phyloP scores from a whole-genome alignment of 2,888 invertebrate species.

The Rhagonycha fulva region DNA sequence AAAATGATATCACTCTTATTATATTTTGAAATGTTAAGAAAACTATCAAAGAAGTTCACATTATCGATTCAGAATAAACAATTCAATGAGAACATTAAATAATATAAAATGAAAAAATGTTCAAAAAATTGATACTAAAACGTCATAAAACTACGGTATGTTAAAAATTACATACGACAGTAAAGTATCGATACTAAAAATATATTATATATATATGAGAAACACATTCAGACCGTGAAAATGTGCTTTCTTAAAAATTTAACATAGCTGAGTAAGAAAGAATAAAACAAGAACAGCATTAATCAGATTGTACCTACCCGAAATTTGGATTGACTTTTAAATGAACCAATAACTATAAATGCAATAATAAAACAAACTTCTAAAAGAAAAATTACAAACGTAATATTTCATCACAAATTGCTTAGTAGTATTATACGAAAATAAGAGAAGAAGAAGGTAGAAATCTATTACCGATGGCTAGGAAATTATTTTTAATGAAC shows the following conservation, averaged over 20 bases:
- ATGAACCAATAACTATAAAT: neutral
- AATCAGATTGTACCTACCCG: too few species aligned
- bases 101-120: neutral
- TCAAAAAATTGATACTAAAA: neutral
- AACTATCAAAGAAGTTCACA: too few species aligned
- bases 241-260: neutral
- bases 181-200: neutral
- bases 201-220: neutral
- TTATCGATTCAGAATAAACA: too few species aligned
- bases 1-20: too few species aligned
- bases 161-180: neutral
- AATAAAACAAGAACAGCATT: neutral
- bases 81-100: too few species aligned
- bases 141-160: neutral
- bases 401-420: neutral
- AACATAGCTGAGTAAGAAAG: neutral
- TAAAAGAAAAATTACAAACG: neutral
- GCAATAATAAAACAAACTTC: neutral
- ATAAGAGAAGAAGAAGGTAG: neutral
- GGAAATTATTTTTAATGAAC: neutral
- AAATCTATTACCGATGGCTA: neutral
- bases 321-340: neutral
- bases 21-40: too few species aligned
- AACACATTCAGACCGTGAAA: neutral
- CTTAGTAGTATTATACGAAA: neutral